phyloP scores from a whole-genome alignment of 2,113 vertebrate species.

The Ptilonorhynchus violaceus region DNA sequence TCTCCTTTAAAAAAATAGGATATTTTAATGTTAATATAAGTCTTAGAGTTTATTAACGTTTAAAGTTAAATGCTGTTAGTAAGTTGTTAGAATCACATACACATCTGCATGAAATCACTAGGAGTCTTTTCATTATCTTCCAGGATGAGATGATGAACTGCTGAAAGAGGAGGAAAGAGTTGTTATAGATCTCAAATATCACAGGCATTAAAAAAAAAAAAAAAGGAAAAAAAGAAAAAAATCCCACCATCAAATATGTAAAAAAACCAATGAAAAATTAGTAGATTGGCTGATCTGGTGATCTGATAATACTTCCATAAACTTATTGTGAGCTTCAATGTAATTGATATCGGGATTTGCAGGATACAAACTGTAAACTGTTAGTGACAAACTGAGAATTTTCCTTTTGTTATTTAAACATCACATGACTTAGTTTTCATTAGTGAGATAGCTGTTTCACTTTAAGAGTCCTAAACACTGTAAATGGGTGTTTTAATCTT shows the following conservation, averaged over 20 bases:
- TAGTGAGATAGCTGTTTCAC: slow-evolving; percentile 44
- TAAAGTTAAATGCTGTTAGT: not conserved
- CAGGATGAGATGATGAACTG: slow-evolving; percentile 1
- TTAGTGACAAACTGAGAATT: slow-evolving; percentile 54
- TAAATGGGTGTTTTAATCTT: slow-evolving; percentile 39
- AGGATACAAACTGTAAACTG: not conserved
- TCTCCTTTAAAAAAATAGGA: not conserved
- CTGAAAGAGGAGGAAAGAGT: slow-evolving; percentile 31
- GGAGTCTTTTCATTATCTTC: slow-evolving; percentile 23
- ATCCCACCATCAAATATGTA: not conserved
- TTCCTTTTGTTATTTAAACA: slow-evolving; percentile 51
- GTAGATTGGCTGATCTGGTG: not conserved
- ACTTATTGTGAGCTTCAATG: not conserved
- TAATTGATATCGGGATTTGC: not conserved
- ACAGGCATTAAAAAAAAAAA: not conserved
- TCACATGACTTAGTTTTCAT: slow-evolving; percentile 50
- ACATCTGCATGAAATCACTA: not conserved
- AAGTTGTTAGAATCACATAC: not conserved
- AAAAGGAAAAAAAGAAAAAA: not conserved
- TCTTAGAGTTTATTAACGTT: not conserved
- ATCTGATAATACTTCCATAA: not conserved
- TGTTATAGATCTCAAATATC: slow-evolving; percentile 17
- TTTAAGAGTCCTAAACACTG: slow-evolving; percentile 60
- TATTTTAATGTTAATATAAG: not conserved
- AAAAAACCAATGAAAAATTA: not conserved